Evolutionary conservation across 2,797 vertebrate species (phyloP), one percentile per base, ranked within the genome.

Genomic region (Limosa lapponica): DNA sequence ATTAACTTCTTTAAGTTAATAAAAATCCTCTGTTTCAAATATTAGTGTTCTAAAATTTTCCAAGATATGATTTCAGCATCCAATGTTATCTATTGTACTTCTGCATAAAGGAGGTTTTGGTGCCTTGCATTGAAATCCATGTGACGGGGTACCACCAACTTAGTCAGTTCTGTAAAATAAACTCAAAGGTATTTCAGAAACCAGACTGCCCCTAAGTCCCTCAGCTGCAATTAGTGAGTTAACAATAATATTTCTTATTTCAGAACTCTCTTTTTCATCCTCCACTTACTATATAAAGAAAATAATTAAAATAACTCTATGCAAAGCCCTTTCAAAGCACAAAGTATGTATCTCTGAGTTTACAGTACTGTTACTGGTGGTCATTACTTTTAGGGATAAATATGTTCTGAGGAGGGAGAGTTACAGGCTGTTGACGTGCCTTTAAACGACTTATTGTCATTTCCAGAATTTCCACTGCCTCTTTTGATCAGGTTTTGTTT

Each of bases 221-320:
- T 95, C 65, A 87, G 89, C 89, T 85, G 75, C 77, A 65, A 93
- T 96, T 96, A 96, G 87, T 74, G 84, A 96, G 74, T 92, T 96
- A 95, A 97, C 90, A 94, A 70, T 93, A 96, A 96, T 84, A 92
- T 91, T 93, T 92, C 72, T 92, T 94, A 91, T 92, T 97, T 96
- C 79, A 89, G 87, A 93, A 91, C 85, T 77, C 71, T 77, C 43
- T 87, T 95, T 93, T 94, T 93, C 74, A 92, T 91, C 64, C 79
- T 80, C 17, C 46, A 54, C 79, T 93, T 87, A 80, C 92, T 92
- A 85, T 89, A 78, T 89, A 92, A 92, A 89, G 82, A 85, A 96
- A 96, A 95, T 91, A 92, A 96, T 95, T 95, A 85, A 96, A 97
- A 96, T 96, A 91, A 89, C 49, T 90, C 57, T 19, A 48, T 67